Evolutionary conservation across 2,113 vertebrate genomes (phyloP), one percentile per base, ranked within the genome.

Genomic region (Suncus etruscus): DNA sequence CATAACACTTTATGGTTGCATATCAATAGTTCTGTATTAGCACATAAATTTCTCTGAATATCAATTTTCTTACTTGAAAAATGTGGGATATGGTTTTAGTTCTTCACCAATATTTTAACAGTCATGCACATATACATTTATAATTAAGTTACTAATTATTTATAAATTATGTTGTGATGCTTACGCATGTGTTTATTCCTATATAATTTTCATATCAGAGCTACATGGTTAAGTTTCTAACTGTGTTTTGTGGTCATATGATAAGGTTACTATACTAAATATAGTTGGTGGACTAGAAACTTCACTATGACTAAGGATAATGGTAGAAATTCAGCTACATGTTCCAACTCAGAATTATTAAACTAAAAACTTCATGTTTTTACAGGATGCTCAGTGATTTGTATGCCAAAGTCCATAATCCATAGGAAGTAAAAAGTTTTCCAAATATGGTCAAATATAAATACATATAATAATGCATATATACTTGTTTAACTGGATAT

Each of bases 21-120:
- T 12, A 45, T 29, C 29, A 39, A 31, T 45, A 47, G 83, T 90
- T 69, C 15, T 76, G 75, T 63, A 9, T 75, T 61, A 54, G 0
- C 58, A 24, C 47, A 66, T 18, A 25, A 74, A 81, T 74, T 86
- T 90, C 31, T 90, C 18, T 75, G 61, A 85, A 81, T 76, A 22
- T 77, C 39, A 68, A 3, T 89, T 45, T 66, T 73, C 73, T 83
- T 61, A 58, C 25, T 31, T 58, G 27, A 81, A 78, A 83, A 90
- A 91, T 29, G 15, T 80, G 32, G 7, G n/a, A 29, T 70, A 90
- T 50, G 47, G 7, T 61, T 72, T 51, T 61, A 85, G 8, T 39
- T 16, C 11, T 69, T 86, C 10, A 74, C 11, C 72, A 39, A 32
- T 18, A 32, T 72, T 72, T 72, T 32, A 61, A 22, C 15, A 61